Evolutionary conservation across 2,888 invertebrate species (phyloP).

Genomic region (Anthophora plumipes): DNA sequence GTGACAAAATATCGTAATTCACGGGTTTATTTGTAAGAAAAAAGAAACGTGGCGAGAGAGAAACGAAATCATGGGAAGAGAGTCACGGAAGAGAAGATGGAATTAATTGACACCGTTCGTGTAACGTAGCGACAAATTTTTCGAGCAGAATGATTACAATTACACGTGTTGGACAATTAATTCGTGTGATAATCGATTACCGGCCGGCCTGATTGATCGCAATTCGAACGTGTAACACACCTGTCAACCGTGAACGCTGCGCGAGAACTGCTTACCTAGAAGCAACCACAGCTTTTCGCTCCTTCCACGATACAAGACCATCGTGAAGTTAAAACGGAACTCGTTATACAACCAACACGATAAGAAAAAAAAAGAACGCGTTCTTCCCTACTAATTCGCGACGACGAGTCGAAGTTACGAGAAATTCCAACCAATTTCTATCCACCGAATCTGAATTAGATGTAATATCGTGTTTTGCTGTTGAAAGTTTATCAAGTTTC

Average conservation of each 20-base stretch:
- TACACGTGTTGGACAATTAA: conserved; percentile 33
- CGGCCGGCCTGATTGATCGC: conserved; percentile 4
- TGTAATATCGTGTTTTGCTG: too few relatives aligned
- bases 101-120: conserved; percentile 15
- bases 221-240: conserved; percentile 47
- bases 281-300: conserved; percentile 17
- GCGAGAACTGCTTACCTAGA: conserved; percentile 45
- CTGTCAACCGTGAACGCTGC: conserved; percentile 51
- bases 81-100: conserved; percentile 5
- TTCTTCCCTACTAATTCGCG: too few relatives aligned
- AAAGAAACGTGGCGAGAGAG: background rate
- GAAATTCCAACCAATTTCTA: too few relatives aligned
- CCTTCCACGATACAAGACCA: conserved; percentile 23
- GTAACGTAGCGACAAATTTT: background rate
- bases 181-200: conserved; percentile 6
- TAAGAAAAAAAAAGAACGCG: too few relatives aligned
- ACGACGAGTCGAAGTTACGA: too few relatives aligned
- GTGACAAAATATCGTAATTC: background rate
- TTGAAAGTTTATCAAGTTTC: too few relatives aligned
- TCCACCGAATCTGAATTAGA: too few relatives aligned
- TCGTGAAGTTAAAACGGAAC: conserved; percentile 22
- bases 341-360: conserved; percentile 12
- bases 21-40: background rate
- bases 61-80: background rate
- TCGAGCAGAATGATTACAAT: background rate